Evolutionary conservation across 1,140 invertebrate species (phyloP), one percentile per base, ranked within the genome.

Genomic region (Temnothorax nylanderi): DNA sequence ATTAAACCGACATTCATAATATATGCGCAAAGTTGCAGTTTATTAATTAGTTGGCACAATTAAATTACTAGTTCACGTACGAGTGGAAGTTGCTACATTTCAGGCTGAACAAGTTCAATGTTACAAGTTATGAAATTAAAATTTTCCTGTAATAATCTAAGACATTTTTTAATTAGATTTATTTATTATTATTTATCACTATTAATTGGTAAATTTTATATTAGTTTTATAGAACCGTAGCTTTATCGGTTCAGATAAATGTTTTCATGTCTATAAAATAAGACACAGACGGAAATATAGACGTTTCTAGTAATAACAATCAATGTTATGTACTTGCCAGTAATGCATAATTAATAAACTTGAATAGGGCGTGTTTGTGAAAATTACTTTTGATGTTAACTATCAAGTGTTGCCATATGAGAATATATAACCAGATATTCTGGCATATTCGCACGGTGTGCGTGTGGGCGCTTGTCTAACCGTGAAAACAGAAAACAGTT

Each of bases 401-500:
- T 58, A 26, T 58, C 56, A 47, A 47, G 11, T 26, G 5, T 32
- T 26, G 41, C 5, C 21, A 16, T 26, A 26, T 41, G n/a, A 41
- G 49, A 56, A 34, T 41, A n/a, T 37, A 71, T 6, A 21, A 21
- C n/a, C 10, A 41, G 51, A 75, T 21, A 62, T 18, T 54, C n/a
- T 8, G 32, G 32, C 26, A 51, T 34, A 21, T 75, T 37, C 11
- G 6, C 21, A 62, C 32, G 32, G 0, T 34, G 7, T 34, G n/a
- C n/a, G 34, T n/a, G 51, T 16, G 16, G 44, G 11, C 11, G 69
- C 8, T 26, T 51, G 72, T 58, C 54, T 44, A 41, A 56, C 32
- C 10, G 49, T n/a, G 54, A 75, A 72, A 75, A 75, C 72, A 62
- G 41, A 26, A 21, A 77, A 58, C 7, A 21, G 13, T 62, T 47